A percentile compares a stretch with the other conserved stretches of the same genome.
Evolutionary conservation across 2,113 vertebrate genomes (phyloP).

Genomic region (Petrocephalus zakoni): DNA sequence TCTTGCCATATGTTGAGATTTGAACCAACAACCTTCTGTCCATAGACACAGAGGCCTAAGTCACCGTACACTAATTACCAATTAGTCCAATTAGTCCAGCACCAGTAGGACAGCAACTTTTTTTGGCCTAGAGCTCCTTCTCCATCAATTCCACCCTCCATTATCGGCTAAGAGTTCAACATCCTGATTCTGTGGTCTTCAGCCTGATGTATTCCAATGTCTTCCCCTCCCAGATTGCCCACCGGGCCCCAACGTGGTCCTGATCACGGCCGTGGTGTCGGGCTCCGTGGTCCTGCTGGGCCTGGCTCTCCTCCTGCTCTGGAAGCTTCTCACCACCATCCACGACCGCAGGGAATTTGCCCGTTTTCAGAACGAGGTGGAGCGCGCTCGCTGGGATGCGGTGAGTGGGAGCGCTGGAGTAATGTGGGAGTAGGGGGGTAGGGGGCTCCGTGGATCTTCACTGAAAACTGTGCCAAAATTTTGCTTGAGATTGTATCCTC

Average conservation of each 20-base stretch:
- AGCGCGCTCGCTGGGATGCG: slow-evolving; percentile 31
- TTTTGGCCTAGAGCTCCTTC: not conserved
- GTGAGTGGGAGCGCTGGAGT: slow-evolving; percentile 4
- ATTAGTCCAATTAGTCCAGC: too few relatives aligned
- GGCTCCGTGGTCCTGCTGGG: slow-evolving; percentile 30
- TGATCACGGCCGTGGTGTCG: slow-evolving; percentile 39
- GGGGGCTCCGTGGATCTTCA: too few relatives aligned
- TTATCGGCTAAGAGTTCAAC: not conserved
- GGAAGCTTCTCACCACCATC: slow-evolving; percentile 50
- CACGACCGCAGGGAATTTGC: slow-evolving; percentile 39
- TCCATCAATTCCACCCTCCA: not conserved
- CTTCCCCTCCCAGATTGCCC: slow-evolving; percentile 20
- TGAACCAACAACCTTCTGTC: not conserved
- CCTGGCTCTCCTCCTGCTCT: slow-evolving; percentile 43
- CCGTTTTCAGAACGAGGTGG: slow-evolving; percentile 38
- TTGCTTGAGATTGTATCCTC: not conserved
- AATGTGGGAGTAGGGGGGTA: too few relatives aligned
- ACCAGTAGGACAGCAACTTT: not conserved
- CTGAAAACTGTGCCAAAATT: not conserved
- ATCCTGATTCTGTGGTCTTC: not conserved
- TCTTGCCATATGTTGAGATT: not conserved
- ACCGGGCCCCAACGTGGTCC: slow-evolving; percentile 35
- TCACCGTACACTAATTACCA: not conserved
- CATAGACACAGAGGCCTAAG: not conserved
- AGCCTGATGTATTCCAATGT: not conserved